Base-by-base conservation (phyloP, 2,113 vertebrate genomes). In the Irena cyanogastra region DNA sequence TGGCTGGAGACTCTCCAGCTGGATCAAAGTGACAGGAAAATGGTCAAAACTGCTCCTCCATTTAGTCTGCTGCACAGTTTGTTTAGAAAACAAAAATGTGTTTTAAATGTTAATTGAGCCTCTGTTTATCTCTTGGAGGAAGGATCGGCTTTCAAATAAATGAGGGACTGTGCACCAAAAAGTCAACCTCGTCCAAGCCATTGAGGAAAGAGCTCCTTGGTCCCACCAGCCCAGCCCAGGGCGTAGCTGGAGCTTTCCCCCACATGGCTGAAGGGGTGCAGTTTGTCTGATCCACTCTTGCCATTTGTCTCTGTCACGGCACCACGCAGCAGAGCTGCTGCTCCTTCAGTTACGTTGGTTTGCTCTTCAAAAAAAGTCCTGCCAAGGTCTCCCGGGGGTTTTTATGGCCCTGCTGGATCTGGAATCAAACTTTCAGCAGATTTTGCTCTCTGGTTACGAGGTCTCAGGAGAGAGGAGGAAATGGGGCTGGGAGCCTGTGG, bases 51-150 rank as follows among this genome's bases (percentile, higher is more conserved):
- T 89, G 94, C 88, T 92, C 87, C 89, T 93, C 72, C 59, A 92
- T 83, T 95, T 94, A 83, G 79, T 91, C 86, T 95, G 77, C 84
- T 65, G 79, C 83, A 72, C 66, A 83, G 75, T 95, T 93, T 95
- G 87, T 96, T 97, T 97, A 93, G 89, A 90, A 93, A 94, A 93
- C 88, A 64, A 71, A 82, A 89, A 95, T 94, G 66, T 87, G 91
- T 95, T 95, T 96, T 93, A 93, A 94, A 96, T 96, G 91, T 75
- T 96, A 97, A 95, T 94, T 80, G 87, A 95, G 57, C 63, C 83
- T 52, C 85, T 97, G 80, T 95, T 94, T 97, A 95, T 92, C 81
- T 94, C 66, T 86, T 80, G 63, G 49, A 94, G 90, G 90, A 75
- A 90, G 94, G 95, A 76, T 86, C 41, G 3, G 89, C 70, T 97